Conservation (phyloP, 2,797 vertebrate species). For the Myotis pilosus region DNA sequence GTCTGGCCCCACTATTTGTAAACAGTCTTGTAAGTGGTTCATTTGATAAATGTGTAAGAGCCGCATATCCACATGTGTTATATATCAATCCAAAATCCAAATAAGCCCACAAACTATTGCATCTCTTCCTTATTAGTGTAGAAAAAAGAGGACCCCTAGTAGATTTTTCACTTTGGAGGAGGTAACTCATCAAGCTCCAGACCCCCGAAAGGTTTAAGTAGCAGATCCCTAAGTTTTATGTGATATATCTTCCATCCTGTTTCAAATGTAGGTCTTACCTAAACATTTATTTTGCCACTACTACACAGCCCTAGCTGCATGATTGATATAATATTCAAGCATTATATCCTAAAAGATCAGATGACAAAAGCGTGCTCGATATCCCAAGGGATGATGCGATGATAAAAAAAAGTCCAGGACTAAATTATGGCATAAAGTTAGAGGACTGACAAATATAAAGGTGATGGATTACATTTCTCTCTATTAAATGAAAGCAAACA, state of each 20-base stretch:
- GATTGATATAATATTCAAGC: not conserved
- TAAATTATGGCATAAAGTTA: not conserved
- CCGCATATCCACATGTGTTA: slow-evolving; percentile 3
- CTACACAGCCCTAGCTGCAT: not conserved
- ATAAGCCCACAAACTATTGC: not conserved
- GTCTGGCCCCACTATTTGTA: slow-evolving; percentile 37
- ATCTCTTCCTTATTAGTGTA: slow-evolving; percentile 3
- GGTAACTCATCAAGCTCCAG: not conserved
- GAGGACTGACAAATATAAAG: not conserved
- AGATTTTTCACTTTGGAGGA: not conserved
- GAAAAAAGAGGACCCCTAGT: not conserved
- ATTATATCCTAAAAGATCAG: not conserved
- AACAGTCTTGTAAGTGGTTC: slow-evolving; percentile 42
- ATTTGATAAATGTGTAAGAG: slow-evolving; percentile 39
- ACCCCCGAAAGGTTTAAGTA: not conserved
- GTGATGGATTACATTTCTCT: not conserved
- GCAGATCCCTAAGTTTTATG: not conserved
- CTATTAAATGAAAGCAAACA: not conserved
- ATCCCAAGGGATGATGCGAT: not conserved
- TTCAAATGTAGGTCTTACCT: not conserved
- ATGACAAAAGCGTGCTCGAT: not conserved
- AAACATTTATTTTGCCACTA: slow-evolving; percentile 22
- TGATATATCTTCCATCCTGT: not conserved
- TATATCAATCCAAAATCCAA: slow-evolving; percentile 45
- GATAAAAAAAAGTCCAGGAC: not conserved